Base-by-base conservation (phyloP, 2,113 vertebrate species). In the Mobula birostris region DNA sequence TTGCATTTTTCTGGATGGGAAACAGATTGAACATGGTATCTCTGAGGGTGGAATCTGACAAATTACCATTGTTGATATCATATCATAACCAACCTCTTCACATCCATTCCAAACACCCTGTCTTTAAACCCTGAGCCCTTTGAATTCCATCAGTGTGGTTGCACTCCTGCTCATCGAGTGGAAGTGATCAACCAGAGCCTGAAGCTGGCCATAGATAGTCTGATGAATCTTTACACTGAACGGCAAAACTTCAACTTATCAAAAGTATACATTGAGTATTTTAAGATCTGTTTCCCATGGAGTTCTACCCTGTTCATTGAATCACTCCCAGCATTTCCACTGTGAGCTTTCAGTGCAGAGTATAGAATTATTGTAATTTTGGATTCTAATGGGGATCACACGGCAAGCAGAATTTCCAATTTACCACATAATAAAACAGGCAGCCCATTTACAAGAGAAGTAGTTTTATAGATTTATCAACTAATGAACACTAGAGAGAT, bases 321-420 rank as follows among this genome's bases (percentile, higher is more conserved):
- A 32, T 66, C 8, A 66, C 29, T 36, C n/a, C 85, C 2, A 90
- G 14, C 61, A 66, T 66, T 66, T 5, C 12, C 29, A 90, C 17
- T 6, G 61, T 90, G 85, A 2, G 29, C 61, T 32, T 29, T 2
- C n/a, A 32, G 58, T 2, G 56, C 21, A 11, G 24, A 85, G 8
- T 85, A 63, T 12, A 66, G 5, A 7, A 14, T 88, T 66, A 88
- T 66, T 32, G 29, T 88, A 63, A 32, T 66, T 32, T 5, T 66
- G 15, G 61, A 32, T 66, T 90, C 12, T 32, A 32, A 90, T 66
- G 85, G 66, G 61, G 6, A n/a, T 19, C 58, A 66, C 61, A 66
- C 61, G 29, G 85, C 61, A 66, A 66, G 61, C 63, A 66, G 61
- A 90, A 90, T 66, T 90, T 90, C 61, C 85, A 66, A 90, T 90